A percentile compares a stretch with the other conserved stretches of the same genome.
phyloP scores from a whole-genome alignment of 2,113 vertebrate genomes.

The Gasterosteus nipponicus region DNA sequence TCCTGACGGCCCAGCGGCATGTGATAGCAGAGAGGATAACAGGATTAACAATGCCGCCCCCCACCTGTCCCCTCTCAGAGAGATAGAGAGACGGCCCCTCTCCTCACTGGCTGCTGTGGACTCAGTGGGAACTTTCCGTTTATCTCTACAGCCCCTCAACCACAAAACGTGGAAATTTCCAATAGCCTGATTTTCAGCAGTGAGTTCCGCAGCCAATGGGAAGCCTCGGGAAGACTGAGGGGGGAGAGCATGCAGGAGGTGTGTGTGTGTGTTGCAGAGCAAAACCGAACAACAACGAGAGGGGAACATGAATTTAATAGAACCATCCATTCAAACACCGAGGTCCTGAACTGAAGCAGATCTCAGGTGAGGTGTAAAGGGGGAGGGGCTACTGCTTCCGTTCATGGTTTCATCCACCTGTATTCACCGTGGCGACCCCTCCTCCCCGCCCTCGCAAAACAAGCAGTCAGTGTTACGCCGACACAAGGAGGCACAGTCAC shows the following conservation, averaged over 20 bases:
- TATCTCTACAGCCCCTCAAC: conserved; percentile 37
- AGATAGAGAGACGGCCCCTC: conserved; percentile 18
- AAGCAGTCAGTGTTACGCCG: conserved; percentile 2
- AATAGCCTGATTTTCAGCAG: conserved; percentile 45
- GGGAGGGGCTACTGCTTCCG: background rate
- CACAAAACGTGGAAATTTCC: conserved; percentile 63
- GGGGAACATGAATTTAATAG: background rate
- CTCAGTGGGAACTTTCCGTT: conserved; percentile 56
- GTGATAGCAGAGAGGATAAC: conserved; percentile 58
- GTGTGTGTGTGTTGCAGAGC: conserved; percentile 7
- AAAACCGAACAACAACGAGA: conserved; percentile 8
- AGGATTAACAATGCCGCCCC: conserved; percentile 51
- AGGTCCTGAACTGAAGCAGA: background rate
- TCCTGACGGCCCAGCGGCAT: conserved; percentile 53
- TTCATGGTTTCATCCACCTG: background rate
- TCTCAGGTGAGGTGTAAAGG: conserved; percentile 10
- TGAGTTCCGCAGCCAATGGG: conserved; percentile 41
- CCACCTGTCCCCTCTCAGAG: conserved; percentile 3
- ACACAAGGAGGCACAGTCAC: conserved; percentile 27
- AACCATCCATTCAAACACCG: background rate
- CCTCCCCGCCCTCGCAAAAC: background rate
- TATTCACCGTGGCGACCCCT: background rate
- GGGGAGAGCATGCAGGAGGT: conserved; percentile 13
- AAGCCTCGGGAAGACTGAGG: conserved; percentile 11
- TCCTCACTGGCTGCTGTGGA: conserved; percentile 38